A percentile compares a stretch with the other conserved stretches of the same genome.
phyloP scores from a whole-genome alignment of 1,140 invertebrate genomes.

The Cyclina sinensis region DNA sequence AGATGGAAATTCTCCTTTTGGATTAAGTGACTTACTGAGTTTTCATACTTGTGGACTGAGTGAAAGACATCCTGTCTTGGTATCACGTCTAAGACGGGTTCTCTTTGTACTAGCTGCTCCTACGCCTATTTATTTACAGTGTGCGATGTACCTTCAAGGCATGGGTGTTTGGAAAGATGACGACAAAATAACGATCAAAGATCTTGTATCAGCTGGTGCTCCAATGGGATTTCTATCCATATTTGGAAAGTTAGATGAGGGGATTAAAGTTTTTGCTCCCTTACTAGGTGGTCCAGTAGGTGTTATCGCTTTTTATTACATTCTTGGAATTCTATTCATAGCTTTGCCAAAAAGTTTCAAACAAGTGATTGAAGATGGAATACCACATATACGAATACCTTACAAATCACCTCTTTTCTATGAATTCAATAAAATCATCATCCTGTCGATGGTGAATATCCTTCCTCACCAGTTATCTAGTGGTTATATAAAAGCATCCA shows the following conservation, averaged over 20 bases:
- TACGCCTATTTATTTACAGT: constrained; percentile 2
- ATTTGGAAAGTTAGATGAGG: neutral
- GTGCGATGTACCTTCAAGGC: constrained; percentile 3
- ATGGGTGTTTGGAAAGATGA: constrained; percentile 1
- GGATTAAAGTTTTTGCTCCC: constrained; percentile 18
- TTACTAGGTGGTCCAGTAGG: constrained; percentile 37
- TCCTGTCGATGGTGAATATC: neutral
- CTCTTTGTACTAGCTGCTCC: neutral
- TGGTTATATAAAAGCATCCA: constrained; percentile 16
- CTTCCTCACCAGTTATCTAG: neutral
- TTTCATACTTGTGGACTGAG: neutral
- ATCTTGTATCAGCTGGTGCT: constrained; percentile 7
- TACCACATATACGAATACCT: neutral
- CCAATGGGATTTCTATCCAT: constrained; percentile 47
- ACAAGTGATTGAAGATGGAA: constrained; percentile 28
- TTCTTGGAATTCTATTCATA: constrained; percentile 1
- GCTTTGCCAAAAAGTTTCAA: constrained; percentile 45
- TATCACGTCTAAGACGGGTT: neutral
- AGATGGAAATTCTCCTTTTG: constrained; percentile 31
- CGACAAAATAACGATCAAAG: constrained; percentile 4
- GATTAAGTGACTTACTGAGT: neutral
- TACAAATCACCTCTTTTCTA: constrained; percentile 25
- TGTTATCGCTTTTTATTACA: constrained; percentile 25
- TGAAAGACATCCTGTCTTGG: neutral
- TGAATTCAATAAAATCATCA: neutral